Percentiles rank a stretch among this genome's conserved stretches.
Conservation (phyloP, 2,888 invertebrate genomes). For the Nysson spinosus region DNA sequence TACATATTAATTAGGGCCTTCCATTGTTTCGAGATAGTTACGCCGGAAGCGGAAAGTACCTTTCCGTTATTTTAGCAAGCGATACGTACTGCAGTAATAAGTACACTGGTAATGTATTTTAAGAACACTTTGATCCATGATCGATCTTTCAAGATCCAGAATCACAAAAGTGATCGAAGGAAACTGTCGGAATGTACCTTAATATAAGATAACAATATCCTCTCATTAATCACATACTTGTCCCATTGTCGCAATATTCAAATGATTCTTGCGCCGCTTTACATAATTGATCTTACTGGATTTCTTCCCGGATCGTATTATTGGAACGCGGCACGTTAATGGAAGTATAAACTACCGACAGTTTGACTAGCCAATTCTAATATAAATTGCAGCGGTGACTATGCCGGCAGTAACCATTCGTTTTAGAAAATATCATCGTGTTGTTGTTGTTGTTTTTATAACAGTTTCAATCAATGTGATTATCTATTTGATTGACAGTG, state of each 20-base stretch:
- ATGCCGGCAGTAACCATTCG: conserved; percentile 31
- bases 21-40: conserved; percentile 37
- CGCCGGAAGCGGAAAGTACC: conserved; percentile 19
- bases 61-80: conserved; percentile 18
- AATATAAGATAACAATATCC: conserved; percentile 53
- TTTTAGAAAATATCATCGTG: conserved; percentile 16
- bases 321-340: conserved; percentile 13
- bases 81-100: conserved; percentile 42
- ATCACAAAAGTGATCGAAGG: conserved; percentile 23
- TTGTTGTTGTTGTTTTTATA: conserved; percentile 3
- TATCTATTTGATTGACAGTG: conserved; percentile 6
- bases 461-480: conserved; percentile 9
- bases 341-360: conserved; percentile 34
- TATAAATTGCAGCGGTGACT: conserved; percentile 28
- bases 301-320: conserved; percentile 17
- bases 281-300: no score
- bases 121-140: conserved; percentile 49
- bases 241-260: conserved; percentile 4
- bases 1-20: conserved; percentile 9
- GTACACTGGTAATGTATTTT: conserved; percentile 49
- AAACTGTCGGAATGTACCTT: conserved; percentile 54
- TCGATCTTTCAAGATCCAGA: conserved; percentile 19
- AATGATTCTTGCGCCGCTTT: no score
- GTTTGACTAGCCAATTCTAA: conserved; percentile 37
- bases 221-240: conserved; percentile 9